phyloP scores from a whole-genome alignment of 2,888 invertebrate genomes.

The Atrina japonica region DNA sequence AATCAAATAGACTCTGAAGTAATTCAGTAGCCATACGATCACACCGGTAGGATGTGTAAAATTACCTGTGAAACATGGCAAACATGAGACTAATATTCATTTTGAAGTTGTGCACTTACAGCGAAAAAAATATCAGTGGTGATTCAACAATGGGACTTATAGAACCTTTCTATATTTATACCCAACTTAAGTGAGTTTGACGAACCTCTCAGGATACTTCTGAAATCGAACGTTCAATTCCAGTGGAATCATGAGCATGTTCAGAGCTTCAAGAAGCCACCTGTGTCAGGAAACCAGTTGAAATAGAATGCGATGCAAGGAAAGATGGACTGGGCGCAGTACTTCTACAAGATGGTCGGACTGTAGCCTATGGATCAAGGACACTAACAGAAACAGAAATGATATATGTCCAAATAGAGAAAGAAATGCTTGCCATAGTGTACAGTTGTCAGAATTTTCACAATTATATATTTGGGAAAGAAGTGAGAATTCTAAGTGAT shows the following conservation, averaged over 20 bases:
- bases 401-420: conserved; percentile 31
- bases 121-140: conserved; percentile 27
- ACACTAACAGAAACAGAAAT: no score
- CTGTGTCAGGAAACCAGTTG: conserved; percentile 38
- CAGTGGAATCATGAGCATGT: no score
- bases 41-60: conserved; percentile 5
- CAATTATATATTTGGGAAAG: conserved; percentile 52
- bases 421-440: no score
- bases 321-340: not conserved
- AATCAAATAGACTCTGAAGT: conserved; percentile 18
- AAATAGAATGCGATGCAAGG: conserved; percentile 6
- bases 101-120: conserved; percentile 33
- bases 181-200: conserved; percentile 25
- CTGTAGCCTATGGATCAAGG: no score
- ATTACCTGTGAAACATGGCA: not conserved
- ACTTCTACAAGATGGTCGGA: conserved; percentile 8
- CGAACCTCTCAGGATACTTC: conserved; percentile 45
- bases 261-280: conserved; percentile 23
- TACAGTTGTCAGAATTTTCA: no score
- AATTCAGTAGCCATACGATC: conserved; percentile 23
- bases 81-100: not conserved
- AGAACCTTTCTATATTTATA: no score
- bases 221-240: conserved; percentile 44
- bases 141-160: conserved; percentile 33
- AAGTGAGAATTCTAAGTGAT: conserved; percentile 46